Evolutionary conservation across 2,113 vertebrate species (phyloP).

Genomic region (Azemiops feae): DNA sequence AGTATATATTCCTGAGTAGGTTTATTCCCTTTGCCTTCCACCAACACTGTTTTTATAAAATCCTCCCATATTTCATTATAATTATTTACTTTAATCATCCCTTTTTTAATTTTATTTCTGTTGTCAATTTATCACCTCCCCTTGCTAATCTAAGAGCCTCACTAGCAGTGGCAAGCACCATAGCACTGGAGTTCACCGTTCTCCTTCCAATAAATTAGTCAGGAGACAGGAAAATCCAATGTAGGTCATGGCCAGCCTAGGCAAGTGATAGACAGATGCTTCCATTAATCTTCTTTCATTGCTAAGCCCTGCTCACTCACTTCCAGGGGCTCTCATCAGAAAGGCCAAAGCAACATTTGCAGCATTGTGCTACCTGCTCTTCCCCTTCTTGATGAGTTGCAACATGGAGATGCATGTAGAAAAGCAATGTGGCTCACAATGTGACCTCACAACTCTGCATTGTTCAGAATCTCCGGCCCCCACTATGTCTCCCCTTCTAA

Average conservation of each 20-base stretch:
- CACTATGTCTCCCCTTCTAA: neutral
- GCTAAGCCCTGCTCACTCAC: neutral
- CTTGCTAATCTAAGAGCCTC: constrained; percentile 6
- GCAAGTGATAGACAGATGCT: neutral
- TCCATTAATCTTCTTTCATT: neutral
- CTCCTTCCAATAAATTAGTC: constrained; percentile 8
- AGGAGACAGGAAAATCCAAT: constrained; percentile 1
- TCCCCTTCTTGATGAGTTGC: neutral
- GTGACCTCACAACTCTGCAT: neutral
- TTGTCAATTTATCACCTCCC: neutral
- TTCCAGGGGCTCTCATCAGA: neutral
- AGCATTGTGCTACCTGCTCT: neutral
- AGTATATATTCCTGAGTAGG: too few relatives aligned
- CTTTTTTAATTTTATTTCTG: too few relatives aligned
- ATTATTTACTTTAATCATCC: too few relatives aligned
- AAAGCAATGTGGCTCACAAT: neutral
- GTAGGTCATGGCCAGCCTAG: neutral
- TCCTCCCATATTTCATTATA: too few relatives aligned
- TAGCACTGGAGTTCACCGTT: neutral
- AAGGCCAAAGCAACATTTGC: neutral
- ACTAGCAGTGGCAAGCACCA: constrained; percentile 10
- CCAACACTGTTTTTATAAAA: too few relatives aligned
- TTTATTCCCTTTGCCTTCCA: too few relatives aligned
- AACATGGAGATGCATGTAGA: neutral
- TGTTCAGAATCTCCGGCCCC: neutral